Base-by-base conservation (phyloP, 2,113 vertebrate genomes). In the Dipodomys ordii region DNA sequence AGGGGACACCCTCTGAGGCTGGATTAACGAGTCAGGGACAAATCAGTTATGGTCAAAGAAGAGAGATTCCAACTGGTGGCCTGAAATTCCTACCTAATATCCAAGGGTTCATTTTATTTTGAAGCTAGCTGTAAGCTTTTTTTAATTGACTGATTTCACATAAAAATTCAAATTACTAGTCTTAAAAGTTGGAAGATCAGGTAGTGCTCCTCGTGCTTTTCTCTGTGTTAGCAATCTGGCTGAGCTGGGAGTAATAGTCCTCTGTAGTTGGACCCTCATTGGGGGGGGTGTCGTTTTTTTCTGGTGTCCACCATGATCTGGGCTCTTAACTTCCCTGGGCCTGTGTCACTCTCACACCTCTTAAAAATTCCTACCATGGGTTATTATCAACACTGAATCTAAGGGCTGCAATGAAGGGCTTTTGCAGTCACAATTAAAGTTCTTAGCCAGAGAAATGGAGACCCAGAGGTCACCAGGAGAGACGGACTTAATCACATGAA, bases 91-190 rank as follows among this genome's bases (percentile, higher is more conserved):
- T n/a, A n/a, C 30, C 7, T 53, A 27, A n/a, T 57, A 57, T 87
- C 23, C 77, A 28, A 72, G 25, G 35, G 79, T 46, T 8, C 27
- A 57, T 62, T 81, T 69, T 88, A 39, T 86, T 64, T 96, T 87
- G 73, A 92, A 95, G 78, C 57, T 87, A 79, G 28, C 25, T 44
- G 20, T 82, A 62, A 88, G 20, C 39, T 76, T 91, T 72, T 28
- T 64, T 19, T 77, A 32, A 49, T 73, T 87, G 49, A 32, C 8
- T 93, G 25, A 80, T 88, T 82, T 90, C 49, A 44, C 25, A 68
- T 64, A 80, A 74, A 85, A 91, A 69, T 77, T 13, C 7, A 49
- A 71, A 90, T 71, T 32, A 53, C 60, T 88, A 32, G 69, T 49
- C 44, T 60, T 20, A 32, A 73, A 57, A 79, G 7, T 20, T 44